A percentile compares a stretch with the other conserved stretches of the same genome.
phyloP scores from a whole-genome alignment of 1,140 invertebrate species.

The Palaemon carinicauda region DNA sequence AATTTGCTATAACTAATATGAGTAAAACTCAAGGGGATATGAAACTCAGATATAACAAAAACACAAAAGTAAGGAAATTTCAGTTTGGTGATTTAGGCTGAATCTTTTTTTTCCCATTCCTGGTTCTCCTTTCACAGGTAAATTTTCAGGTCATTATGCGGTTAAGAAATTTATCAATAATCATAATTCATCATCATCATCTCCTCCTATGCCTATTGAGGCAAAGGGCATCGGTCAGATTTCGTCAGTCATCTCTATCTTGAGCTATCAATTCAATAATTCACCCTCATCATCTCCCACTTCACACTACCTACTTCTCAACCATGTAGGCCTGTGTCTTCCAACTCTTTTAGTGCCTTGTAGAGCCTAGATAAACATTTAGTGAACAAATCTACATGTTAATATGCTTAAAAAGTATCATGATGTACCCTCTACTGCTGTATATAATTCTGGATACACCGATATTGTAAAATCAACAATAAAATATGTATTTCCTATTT shows the following conservation, averaged over 20 bases:
- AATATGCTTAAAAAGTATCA: not conserved
- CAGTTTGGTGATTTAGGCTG: not conserved
- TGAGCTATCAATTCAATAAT: no score
- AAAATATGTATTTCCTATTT: not conserved
- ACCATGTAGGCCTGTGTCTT: no score
- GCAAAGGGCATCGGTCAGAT: no score
- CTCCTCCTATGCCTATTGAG: no score
- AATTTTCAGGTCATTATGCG: not conserved
- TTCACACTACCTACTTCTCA: no score
- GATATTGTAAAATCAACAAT: not conserved
- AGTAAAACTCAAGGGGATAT: conserved; percentile 6
- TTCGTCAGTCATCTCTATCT: no score
- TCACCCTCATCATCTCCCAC: no score
- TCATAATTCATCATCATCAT: not conserved
- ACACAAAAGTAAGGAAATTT: not conserved
- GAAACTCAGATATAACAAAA: not conserved
- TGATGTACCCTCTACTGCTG: no score
- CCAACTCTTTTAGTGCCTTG: no score
- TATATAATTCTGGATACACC: no score
- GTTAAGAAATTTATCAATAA: not conserved
- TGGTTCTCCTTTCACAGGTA: not conserved
- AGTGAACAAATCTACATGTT: no score
- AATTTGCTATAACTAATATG: not conserved
- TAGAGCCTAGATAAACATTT: no score
- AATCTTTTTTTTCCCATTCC: not conserved